Evolutionary conservation across 53 echinoderm and acorn worm species (phyloP).

Genomic region (Henricia sp.): DNA sequence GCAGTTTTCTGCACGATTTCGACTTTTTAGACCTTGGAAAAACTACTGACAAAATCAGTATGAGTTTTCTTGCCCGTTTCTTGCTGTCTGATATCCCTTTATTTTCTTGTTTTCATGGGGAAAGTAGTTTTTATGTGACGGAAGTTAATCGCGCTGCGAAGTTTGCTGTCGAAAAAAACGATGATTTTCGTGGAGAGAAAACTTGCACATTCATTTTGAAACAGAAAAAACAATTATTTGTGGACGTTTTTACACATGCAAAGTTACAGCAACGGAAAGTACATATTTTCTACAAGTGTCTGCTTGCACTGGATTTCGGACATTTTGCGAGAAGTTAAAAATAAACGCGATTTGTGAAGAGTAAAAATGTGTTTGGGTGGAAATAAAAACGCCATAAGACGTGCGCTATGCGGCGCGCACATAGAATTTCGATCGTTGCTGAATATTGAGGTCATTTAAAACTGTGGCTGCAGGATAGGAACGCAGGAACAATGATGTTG

Average conservation of each 20-base stretch:
- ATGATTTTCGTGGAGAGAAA: neutral
- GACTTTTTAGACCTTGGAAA: neutral
- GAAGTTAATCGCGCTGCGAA: constrained; percentile 22
- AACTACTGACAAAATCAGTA: neutral
- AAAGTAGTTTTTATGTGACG: constrained; percentile 37
- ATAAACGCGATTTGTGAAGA: constrained; percentile 12
- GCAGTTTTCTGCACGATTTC: neutral
- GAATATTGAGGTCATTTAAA: too few relatives aligned
- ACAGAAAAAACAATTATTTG: neutral
- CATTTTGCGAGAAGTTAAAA: neutral
- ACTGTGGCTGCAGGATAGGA: too few relatives aligned
- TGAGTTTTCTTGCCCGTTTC: constrained; percentile 38
- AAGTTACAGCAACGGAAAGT: constrained; percentile 12
- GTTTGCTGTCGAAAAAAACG: neutral
- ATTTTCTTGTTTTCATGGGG: neutral
- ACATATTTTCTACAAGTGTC: neutral
- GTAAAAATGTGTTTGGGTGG: too few relatives aligned
- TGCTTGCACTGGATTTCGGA: neutral
- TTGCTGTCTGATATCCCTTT: constrained; percentile 2
- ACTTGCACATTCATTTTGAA: constrained; percentile 8
- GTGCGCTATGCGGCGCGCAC: too few relatives aligned
- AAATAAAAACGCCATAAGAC: too few relatives aligned
- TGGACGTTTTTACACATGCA: constrained; percentile 5
- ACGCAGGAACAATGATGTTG: too few relatives aligned
- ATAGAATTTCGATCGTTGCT: too few relatives aligned